A percentile compares a stretch with the other conserved stretches of the same genome.
These are phyloP conservation scores for Procapra przewalskii DNA, from an alignment of 2,113 vertebrate genomes.

Conservation along the genomic window DNA sequence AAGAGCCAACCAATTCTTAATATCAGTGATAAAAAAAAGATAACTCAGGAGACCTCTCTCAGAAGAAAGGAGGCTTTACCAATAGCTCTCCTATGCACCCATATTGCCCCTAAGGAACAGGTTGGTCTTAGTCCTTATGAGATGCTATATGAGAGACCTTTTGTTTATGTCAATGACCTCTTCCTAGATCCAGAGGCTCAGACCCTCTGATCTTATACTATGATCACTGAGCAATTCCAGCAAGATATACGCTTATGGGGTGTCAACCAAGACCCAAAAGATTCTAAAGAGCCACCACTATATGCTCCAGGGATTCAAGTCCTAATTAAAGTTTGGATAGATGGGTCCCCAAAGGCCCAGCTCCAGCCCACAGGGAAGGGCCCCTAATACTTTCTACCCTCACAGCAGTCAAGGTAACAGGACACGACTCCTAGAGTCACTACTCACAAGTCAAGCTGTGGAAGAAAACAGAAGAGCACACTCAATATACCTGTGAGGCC, in stretches of 20 bases:
- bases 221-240: neutral
- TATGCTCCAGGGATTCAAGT: neutral
- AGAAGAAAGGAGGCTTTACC: neutral
- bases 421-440: neutral
- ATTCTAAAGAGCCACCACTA: neutral
- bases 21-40: neutral
- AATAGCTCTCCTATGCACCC: neutral
- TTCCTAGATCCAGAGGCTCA: neutral
- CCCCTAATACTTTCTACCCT: neutral
- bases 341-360: neutral
- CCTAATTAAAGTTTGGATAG: neutral
- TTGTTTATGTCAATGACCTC: accelerated
- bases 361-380: neutral
- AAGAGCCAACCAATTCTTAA: neutral
- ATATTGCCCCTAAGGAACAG: neutral
- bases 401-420: neutral
- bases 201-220: neutral
- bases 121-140: neutral
- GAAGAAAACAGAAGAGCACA: neutral
- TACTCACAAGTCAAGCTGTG: accelerated
- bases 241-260: neutral
- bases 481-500: neutral
- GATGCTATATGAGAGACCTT: neutral
- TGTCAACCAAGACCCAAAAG: neutral
- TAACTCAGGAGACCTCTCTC: neutral